These are phyloP conservation scores for Sarcophaga variegata DNA, from an alignment of 2,888 invertebrate species.

Conservation along the genomic window DNA sequence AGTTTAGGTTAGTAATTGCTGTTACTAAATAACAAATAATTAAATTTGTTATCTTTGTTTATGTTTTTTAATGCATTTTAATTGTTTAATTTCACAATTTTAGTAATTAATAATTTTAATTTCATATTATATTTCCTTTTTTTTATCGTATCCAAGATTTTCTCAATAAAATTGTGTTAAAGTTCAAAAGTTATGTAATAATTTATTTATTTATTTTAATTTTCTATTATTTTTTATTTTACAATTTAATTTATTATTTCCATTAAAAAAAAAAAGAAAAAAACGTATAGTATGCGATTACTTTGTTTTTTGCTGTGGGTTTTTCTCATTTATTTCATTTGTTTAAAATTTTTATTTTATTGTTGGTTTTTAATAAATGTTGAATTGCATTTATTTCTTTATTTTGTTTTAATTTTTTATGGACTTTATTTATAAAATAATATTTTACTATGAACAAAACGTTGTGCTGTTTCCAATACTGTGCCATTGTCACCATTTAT, in stretches of 20 bases:
- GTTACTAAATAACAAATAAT: too few relatives aligned
- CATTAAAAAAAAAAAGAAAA: slow-evolving; percentile 48
- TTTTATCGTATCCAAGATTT: neutral
- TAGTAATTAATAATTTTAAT: too few relatives aligned
- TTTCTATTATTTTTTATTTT: slow-evolving; percentile 17
- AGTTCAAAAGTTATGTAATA: too few relatives aligned
- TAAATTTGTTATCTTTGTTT: too few relatives aligned
- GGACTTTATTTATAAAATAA: slow-evolving; percentile 44
- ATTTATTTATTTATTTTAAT: too few relatives aligned
- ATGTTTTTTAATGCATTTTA: too few relatives aligned
- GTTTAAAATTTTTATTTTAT: too few relatives aligned
- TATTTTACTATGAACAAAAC: slow-evolving; percentile 19
- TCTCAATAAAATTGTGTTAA: neutral
- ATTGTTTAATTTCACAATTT: too few relatives aligned
- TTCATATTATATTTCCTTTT: too few relatives aligned
- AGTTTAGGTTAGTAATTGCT: too few relatives aligned
- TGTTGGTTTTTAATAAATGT: slow-evolving; percentile 42
- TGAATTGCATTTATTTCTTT: slow-evolving; percentile 32
- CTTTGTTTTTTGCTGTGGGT: slow-evolving; percentile 55
- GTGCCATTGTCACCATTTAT: slow-evolving; percentile 21
- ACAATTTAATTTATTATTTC: slow-evolving; percentile 60
- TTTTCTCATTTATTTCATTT: slow-evolving; percentile 74
- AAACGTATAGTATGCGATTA: slow-evolving; percentile 66
- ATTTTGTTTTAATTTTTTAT: slow-evolving; percentile 27
- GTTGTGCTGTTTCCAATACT: too few relatives aligned